phyloP scores from a whole-genome alignment of 2,888 invertebrate genomes.

The Stenotaenia linearis region DNA sequence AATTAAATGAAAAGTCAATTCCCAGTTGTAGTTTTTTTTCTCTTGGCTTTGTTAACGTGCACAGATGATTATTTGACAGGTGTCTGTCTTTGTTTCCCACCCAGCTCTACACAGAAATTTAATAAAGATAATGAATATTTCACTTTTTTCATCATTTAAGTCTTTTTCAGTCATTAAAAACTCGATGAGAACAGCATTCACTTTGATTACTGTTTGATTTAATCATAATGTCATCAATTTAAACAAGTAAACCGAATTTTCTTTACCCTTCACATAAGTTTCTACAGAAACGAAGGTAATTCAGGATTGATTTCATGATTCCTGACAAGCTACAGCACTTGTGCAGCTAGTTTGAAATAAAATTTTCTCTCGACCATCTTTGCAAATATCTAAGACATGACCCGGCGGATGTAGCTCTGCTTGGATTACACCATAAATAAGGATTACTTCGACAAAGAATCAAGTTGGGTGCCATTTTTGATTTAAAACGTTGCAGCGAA shows the following conservation, averaged over 20 bases:
- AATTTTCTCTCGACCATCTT: background rate
- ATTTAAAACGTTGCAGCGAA: background rate
- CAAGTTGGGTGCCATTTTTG: background rate
- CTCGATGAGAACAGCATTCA: too few relatives aligned
- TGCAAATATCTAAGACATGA: background rate
- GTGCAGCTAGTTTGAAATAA: background rate
- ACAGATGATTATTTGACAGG: background rate
- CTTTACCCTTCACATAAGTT: too few relatives aligned
- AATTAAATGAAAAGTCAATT: background rate
- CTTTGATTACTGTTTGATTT: background rate
- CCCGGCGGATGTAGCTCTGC: background rate
- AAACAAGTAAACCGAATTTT: background rate
- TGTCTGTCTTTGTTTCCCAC: background rate
- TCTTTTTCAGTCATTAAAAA: too few relatives aligned
- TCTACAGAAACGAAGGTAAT: background rate
- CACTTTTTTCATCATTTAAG: background rate
- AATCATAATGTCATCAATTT: background rate
- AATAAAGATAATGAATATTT: slow-evolving; percentile 8
- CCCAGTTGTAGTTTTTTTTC: background rate
- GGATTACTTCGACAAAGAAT: background rate
- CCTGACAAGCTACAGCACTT: background rate
- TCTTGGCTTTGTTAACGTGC: background rate
- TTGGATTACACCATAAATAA: background rate
- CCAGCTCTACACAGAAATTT: background rate
- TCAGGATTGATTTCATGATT: background rate